Percentiles rank a stretch among this genome's conserved stretches.
Evolutionary conservation across 2,113 vertebrate species (phyloP).

Genomic region (Pimephales promelas): DNA sequence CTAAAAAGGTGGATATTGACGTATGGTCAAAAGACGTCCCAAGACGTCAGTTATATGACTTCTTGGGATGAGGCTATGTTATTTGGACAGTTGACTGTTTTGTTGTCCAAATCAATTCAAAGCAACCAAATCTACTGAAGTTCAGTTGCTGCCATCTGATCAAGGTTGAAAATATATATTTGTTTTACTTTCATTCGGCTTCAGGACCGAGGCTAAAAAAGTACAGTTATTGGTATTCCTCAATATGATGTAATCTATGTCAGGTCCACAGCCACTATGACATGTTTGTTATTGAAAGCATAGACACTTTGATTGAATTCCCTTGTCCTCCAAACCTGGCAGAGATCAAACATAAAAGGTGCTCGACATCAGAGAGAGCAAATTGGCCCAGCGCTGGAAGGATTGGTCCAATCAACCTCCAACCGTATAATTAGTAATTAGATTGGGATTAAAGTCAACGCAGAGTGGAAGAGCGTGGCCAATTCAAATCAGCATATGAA

Average conservation of each 20-base stretch:
- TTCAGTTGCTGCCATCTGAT: not conserved
- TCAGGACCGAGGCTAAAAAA: not conserved
- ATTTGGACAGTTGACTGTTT: not conserved
- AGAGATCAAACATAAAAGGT: slow-evolving; percentile 76
- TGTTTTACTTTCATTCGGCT: slow-evolving; percentile 6
- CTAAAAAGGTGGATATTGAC: no score
- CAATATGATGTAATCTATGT: slow-evolving; percentile 20
- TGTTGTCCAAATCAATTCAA: not conserved
- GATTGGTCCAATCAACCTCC: slow-evolving; percentile 81
- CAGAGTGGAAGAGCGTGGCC: slow-evolving; percentile 77
- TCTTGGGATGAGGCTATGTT: no score
- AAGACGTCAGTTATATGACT: no score
- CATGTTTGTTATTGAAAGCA: slow-evolving; percentile 46
- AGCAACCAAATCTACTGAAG: not conserved
- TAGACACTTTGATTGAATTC: slow-evolving; percentile 52
- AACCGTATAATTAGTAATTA: slow-evolving; percentile 84
- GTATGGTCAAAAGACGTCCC: no score
- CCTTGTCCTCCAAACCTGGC: slow-evolving; percentile 65
- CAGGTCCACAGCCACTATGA: not conserved
- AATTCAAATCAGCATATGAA: slow-evolving; percentile 84
- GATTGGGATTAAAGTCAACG: slow-evolving; percentile 83
- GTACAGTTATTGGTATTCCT: no score
- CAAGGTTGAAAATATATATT: not conserved
- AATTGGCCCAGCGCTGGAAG: slow-evolving; percentile 79
- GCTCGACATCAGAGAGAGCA: slow-evolving; percentile 75